These are phyloP conservation scores for Anarsia innoxiella DNA, from an alignment of 2,888 invertebrate species.

Conservation along the genomic window DNA sequence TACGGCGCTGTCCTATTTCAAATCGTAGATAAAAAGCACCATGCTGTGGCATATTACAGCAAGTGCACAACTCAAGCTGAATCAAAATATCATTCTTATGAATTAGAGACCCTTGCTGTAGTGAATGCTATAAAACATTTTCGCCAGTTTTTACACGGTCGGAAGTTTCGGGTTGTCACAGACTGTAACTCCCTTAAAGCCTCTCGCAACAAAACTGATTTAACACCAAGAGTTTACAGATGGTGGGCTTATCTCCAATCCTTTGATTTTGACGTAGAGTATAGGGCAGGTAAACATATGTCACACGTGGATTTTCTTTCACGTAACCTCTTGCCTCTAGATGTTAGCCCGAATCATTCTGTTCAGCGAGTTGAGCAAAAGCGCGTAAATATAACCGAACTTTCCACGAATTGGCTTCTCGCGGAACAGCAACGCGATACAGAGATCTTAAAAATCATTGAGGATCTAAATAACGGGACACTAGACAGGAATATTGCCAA, in stretches of 20 bases:
- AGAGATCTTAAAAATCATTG: neutral
- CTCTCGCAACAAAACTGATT: slow-evolving; percentile 15
- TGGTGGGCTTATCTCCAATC: slow-evolving; percentile 22
- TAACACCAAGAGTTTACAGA: slow-evolving; percentile 18
- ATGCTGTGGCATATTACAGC: slow-evolving; percentile 13
- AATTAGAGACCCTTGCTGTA: slow-evolving; percentile 16
- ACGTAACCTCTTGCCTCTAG: neutral
- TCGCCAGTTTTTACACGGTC: slow-evolving; percentile 11
- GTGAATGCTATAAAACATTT: slow-evolving; percentile 13
- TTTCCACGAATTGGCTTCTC: neutral
- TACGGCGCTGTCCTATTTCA: slow-evolving; percentile 20
- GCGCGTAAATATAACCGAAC: neutral
- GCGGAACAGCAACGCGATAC: slow-evolving; percentile 4
- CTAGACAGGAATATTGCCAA: neutral
- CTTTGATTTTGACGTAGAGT: slow-evolving; percentile 4
- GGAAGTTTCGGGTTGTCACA: slow-evolving; percentile 13
- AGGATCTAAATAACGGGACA: neutral
- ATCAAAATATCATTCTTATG: slow-evolving; percentile 16
- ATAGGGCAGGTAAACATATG: slow-evolving; percentile 7
- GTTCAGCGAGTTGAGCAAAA: neutral
- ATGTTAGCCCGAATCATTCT: neutral
- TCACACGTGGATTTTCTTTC: neutral
- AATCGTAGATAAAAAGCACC: neutral
- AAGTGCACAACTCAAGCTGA: slow-evolving; percentile 10
- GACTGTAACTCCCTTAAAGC: slow-evolving; percentile 19